Evolutionary conservation across 2,113 vertebrate species (phyloP).

Genomic region (Varanus komodoensis): DNA sequence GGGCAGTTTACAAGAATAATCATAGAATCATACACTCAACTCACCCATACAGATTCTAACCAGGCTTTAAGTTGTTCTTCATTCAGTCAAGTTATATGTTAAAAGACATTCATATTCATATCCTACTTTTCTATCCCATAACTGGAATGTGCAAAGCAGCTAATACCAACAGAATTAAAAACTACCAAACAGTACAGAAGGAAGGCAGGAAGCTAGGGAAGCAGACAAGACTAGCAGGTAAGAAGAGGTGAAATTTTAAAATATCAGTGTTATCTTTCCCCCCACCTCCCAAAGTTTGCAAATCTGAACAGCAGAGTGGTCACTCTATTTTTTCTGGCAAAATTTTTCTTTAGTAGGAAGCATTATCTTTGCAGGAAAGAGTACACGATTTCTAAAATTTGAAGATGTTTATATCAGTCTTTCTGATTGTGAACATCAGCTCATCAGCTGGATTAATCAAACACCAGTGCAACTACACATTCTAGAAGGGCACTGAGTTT

Average conservation of each 20-base stretch:
- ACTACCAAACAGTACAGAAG: neutral
- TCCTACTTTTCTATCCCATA: neutral
- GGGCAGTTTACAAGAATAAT: too few species aligned
- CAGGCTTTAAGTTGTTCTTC: conserved; percentile 39
- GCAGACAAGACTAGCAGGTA: neutral
- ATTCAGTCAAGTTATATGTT: conserved; percentile 27
- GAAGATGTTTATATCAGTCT: too few species aligned
- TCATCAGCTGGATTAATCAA: neutral
- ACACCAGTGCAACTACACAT: neutral
- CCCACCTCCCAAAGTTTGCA: neutral
- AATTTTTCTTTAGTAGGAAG: neutral
- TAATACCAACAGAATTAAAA: neutral
- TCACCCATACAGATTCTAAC: too few species aligned
- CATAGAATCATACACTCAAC: too few species aligned
- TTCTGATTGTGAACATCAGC: neutral
- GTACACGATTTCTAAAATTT: neutral
- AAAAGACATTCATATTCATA: neutral
- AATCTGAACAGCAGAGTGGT: conserved; percentile 38
- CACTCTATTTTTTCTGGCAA: conserved; percentile 44
- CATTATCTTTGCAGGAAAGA: neutral
- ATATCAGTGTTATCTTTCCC: neutral
- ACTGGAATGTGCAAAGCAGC: neutral
- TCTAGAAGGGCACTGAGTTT: neutral
- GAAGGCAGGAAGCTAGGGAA: neutral
- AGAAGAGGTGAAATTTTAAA: neutral